Percentiles rank a stretch among this genome's conserved stretches.
Conservation (phyloP, 1,140 invertebrate species). For the Kradibia gibbosae region DNA sequence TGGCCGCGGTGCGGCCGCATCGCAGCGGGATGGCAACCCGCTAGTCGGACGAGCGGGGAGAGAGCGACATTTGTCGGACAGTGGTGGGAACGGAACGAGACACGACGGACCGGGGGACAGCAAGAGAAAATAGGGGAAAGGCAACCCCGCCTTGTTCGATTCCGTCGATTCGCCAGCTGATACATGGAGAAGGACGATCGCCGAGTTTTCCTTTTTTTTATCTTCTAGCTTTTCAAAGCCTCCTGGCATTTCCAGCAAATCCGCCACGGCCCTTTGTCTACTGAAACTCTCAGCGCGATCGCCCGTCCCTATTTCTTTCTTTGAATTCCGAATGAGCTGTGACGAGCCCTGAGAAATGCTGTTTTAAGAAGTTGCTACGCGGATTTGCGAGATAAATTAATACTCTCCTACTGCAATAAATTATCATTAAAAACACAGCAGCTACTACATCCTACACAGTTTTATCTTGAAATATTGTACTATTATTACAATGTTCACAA, state of each 20-base stretch:
- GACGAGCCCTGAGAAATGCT: background rate
- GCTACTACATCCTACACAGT: background rate
- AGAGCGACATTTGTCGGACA: background rate
- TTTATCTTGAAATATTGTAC: conserved; percentile 2
- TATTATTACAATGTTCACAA: background rate
- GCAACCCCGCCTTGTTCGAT: conserved; percentile 1
- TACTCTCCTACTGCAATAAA: background rate
- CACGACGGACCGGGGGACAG: background rate
- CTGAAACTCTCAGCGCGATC: background rate
- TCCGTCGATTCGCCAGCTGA: background rate
- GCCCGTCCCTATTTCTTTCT: background rate
- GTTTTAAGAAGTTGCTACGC: background rate
- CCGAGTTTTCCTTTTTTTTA: background rate
- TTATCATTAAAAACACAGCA: background rate
- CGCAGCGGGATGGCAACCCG: too few species aligned
- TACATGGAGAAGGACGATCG: background rate
- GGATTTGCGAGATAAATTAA: background rate
- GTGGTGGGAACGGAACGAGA: background rate
- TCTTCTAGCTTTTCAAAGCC: background rate
- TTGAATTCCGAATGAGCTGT: background rate
- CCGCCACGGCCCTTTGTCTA: background rate
- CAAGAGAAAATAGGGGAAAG: background rate
- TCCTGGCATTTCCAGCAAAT: background rate
- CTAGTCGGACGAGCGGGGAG: too few species aligned
- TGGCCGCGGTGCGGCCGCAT: background rate